Evolutionary conservation across 2,888 invertebrate genomes (phyloP).

Genomic region (Romanomermis culicivorax): DNA sequence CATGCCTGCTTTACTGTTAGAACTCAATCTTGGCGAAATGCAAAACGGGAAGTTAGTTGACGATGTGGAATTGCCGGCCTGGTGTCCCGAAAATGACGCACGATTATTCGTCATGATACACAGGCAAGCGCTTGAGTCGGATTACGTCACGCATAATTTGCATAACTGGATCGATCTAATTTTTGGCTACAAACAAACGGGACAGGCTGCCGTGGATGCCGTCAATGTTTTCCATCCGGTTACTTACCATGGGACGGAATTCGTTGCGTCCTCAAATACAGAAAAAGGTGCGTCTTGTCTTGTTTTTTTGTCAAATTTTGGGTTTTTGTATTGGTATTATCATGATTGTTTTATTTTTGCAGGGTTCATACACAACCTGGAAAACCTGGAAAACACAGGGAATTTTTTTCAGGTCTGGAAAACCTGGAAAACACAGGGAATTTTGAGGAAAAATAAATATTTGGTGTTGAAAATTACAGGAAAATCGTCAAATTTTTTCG

Average conservation of each 20-base stretch:
- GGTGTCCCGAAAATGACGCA: conserved; percentile 72
- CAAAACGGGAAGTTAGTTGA: conserved; percentile 78
- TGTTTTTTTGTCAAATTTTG: too few relatives aligned
- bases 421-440: too few relatives aligned
- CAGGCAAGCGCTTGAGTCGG: conserved; percentile 70
- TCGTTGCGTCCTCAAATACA: not conserved
- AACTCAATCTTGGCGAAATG: conserved; percentile 47
- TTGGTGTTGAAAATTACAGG: too few relatives aligned
- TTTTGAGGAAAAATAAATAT: too few relatives aligned
- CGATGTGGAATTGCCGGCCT: conserved; percentile 73
- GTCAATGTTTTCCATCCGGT: conserved; percentile 78
- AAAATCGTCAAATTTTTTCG: too few relatives aligned
- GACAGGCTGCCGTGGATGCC: conserved; percentile 46
- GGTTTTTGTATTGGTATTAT: too few relatives aligned
- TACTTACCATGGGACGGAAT: not conserved
- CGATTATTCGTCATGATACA: conserved; percentile 84
- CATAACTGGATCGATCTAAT: conserved; percentile 98
- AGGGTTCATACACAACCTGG: too few relatives aligned
- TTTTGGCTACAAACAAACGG: conserved; percentile 85
- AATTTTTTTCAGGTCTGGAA: too few relatives aligned
- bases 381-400: too few relatives aligned
- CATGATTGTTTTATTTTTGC: too few relatives aligned
- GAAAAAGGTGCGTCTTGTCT: too few relatives aligned
- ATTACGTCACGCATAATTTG: conserved; percentile 79
- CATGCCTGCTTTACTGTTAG: too few relatives aligned